phyloP scores from a whole-genome alignment of 2,797 vertebrate genomes.

The Clarias laeviceps region DNA sequence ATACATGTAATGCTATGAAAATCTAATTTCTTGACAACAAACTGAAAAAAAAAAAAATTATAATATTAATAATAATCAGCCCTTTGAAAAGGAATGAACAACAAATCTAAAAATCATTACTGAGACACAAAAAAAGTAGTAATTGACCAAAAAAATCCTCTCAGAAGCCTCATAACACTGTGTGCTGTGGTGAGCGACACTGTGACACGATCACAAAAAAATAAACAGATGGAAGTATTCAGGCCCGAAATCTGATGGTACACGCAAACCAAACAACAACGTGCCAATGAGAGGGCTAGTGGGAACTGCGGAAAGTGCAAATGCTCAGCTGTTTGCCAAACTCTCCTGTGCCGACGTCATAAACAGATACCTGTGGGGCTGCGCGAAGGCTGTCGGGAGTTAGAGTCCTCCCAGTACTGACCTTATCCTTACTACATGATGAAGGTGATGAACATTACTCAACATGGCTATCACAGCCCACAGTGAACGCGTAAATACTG shows the following conservation, averaged over 20 bases:
- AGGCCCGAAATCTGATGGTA: conserved; percentile 66
- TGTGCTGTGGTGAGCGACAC: conserved; percentile 79
- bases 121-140: conserved; percentile 78
- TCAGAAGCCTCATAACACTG: conserved; percentile 75
- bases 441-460: conserved; percentile 25
- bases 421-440: conserved; percentile 30
- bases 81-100: conserved; percentile 77
- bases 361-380: conserved; percentile 39
- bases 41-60: conserved; percentile 49
- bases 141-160: conserved; percentile 81
- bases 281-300: conserved; percentile 73
- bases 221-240: conserved; percentile 74
- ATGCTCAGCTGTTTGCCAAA: conserved; percentile 73
- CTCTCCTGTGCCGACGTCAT: conserved; percentile 61
- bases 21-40: conserved; percentile 71
- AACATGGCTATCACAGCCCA: conserved; percentile 70
- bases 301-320: conserved; percentile 85
- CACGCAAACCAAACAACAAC: conserved; percentile 52
- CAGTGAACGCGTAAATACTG: conserved; percentile 76
- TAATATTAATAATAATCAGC: conserved; percentile 75
- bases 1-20: conserved; percentile 54
- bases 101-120: conserved; percentile 66
- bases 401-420: conserved; percentile 17
- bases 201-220: conserved; percentile 74
- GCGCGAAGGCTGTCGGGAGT: conserved; percentile 41